These are phyloP conservation scores for Cebidichthys violaceus DNA, from an alignment of 2,113 vertebrate genomes.

Conservation along the genomic window DNA sequence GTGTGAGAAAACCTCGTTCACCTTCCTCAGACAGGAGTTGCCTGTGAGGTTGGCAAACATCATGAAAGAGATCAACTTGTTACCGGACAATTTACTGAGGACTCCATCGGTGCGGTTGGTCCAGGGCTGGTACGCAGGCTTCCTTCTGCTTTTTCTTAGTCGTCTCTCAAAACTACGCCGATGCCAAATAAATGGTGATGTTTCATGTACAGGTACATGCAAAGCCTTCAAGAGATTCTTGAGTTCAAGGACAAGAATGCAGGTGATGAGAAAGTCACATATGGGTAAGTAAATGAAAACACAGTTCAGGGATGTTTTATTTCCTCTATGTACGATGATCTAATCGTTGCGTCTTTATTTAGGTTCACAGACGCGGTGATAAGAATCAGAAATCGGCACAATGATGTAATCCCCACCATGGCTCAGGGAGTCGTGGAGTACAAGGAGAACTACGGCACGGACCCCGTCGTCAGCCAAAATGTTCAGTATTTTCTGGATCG, in stretches of 20 bases:
- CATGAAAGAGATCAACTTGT: slow-evolving; percentile 97
- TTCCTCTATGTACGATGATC: not conserved
- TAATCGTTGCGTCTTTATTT: not conserved
- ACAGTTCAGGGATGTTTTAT: not conserved
- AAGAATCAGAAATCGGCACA: slow-evolving; percentile 95
- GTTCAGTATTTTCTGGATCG: slow-evolving; percentile 99
- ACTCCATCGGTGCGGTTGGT: slow-evolving; percentile 95
- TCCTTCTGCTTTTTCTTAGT: not conserved
- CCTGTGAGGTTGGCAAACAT: slow-evolving; percentile 96
- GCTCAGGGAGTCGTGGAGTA: slow-evolving; percentile 97
- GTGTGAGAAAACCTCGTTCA: slow-evolving; percentile 96
- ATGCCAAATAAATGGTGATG: not conserved
- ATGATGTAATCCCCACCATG: slow-evolving; percentile 98
- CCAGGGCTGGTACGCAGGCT: slow-evolving; percentile 90
- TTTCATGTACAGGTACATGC: slow-evolving; percentile 88
- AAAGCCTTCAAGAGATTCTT: slow-evolving; percentile 94
- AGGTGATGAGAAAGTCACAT: slow-evolving; percentile 86
- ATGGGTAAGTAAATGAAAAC: slow-evolving; percentile 84
- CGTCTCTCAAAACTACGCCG: not conserved
- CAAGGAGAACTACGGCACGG: slow-evolving; percentile 94
- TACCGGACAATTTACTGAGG: slow-evolving; percentile 94
- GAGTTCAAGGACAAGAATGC: slow-evolving; percentile 93
- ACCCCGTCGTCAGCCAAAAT: slow-evolving; percentile 95
- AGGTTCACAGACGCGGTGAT: slow-evolving; percentile 97
- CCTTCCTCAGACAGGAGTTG: slow-evolving; percentile 94